These are phyloP conservation scores for Poecilia wingei DNA, from an alignment of 2,797 vertebrate genomes.

Conservation along the genomic window DNA sequence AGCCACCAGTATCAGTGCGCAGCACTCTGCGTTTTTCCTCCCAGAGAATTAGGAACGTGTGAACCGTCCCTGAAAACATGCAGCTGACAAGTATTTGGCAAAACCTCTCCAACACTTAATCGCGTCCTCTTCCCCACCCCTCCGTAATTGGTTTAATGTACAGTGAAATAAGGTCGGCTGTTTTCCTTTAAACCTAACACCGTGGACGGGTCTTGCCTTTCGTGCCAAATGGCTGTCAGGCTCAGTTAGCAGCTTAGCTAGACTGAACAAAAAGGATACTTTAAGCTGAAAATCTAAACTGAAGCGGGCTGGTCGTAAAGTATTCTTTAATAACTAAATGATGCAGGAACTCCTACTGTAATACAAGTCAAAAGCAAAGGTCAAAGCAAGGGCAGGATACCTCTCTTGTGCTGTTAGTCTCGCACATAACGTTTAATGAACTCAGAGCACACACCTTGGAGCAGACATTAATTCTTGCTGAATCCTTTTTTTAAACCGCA, in stretches of 20 bases:
- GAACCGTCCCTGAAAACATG: conserved; percentile 48
- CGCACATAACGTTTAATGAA: conserved; percentile 31
- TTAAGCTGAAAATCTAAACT: conserved; percentile 75
- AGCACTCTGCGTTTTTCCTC: conserved; percentile 44
- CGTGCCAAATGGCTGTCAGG: conserved; percentile 60
- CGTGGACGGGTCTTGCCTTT: conserved; percentile 59
- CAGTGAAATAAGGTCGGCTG: conserved; percentile 71
- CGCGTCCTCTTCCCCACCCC: conserved; percentile 3
- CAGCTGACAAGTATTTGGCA: conserved; percentile 58
- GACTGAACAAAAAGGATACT: conserved; percentile 65
- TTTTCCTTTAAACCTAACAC: conserved; percentile 65
- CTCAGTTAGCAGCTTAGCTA: conserved; percentile 65
- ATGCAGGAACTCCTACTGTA: conserved; percentile 58
- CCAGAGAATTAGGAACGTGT: conserved; percentile 43
- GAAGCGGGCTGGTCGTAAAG: conserved; percentile 55
- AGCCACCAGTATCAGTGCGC: conserved; percentile 55
- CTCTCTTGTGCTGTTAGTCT: conserved; percentile 34
- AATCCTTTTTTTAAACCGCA: conserved; percentile 15
- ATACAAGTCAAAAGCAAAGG: conserved; percentile 54
- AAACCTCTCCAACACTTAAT: conserved; percentile 49
- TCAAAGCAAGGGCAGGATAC: conserved; percentile 48
- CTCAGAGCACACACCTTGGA: background rate
- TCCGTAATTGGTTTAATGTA: conserved; percentile 76
- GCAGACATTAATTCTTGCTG: conserved; percentile 27
- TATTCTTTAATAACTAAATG: conserved; percentile 69